These are phyloP conservation scores for Alligator mississippiensis DNA, from an alignment of 2,113 vertebrate genomes.

Conservation along the genomic window DNA sequence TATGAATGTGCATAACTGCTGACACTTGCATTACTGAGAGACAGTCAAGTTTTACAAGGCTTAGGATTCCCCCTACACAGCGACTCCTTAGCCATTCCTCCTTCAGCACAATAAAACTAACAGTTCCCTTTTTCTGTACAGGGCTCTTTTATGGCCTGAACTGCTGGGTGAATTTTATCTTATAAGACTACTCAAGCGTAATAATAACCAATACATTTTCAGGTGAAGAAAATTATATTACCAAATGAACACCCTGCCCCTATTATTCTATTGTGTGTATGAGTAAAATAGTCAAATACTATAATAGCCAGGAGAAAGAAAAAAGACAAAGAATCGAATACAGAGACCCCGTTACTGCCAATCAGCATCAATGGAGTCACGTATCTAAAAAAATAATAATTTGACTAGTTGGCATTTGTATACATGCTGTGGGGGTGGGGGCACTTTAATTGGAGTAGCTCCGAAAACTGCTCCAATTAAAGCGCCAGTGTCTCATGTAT, in stretches of 20 bases:
- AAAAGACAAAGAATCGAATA: not conserved
- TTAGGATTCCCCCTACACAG: not conserved
- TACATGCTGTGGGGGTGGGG: too few species aligned
- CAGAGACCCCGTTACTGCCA: not conserved
- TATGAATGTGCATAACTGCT: not conserved
- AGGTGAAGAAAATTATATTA: not conserved
- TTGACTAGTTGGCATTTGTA: too few species aligned
- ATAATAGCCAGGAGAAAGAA: not conserved
- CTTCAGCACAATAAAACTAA: not conserved
- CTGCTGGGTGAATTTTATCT: not conserved
- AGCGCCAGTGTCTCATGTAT: too few species aligned
- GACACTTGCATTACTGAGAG: not conserved
- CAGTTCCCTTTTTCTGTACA: not conserved
- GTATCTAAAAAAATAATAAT: too few species aligned
- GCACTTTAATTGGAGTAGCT: too few species aligned
- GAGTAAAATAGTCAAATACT: not conserved
- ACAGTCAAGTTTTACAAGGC: not conserved
- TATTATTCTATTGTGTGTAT: not conserved
- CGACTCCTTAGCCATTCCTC: not conserved
- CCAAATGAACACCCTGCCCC: not conserved
- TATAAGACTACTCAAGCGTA: not conserved
- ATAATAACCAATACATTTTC: not conserved
- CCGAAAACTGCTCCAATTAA: too few species aligned
- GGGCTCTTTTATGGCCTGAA: not conserved
- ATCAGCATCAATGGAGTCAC: not conserved